A percentile compares a stretch with the other conserved stretches of the same genome.
Evolutionary conservation across 2,797 vertebrate species (phyloP).

Genomic region (Heterohyrax brucei): DNA sequence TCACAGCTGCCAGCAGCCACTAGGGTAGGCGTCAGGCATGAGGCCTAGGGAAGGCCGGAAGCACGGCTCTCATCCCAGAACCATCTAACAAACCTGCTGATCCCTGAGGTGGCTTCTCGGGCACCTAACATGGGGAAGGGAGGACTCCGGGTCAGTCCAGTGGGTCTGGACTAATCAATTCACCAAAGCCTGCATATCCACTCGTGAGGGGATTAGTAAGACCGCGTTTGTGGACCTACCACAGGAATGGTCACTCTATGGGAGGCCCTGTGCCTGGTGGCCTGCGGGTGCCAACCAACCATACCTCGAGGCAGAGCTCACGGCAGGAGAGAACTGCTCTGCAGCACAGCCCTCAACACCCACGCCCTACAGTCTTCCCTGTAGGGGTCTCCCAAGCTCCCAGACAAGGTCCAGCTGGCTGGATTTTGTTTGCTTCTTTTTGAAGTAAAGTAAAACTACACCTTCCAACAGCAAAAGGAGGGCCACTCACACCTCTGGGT

Average conservation of each 20-base stretch:
- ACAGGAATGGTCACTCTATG: neutral
- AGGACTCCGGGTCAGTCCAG: neutral
- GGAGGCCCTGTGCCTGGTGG: neutral
- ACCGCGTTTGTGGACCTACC: neutral
- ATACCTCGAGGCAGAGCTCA: neutral
- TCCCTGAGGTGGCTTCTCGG: neutral
- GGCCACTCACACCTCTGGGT: neutral
- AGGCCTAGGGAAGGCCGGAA: neutral
- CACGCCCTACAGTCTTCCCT: neutral
- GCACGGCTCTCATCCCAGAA: neutral
- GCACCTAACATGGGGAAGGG: neutral
- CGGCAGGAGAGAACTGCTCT: neutral
- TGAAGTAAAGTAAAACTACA: neutral
- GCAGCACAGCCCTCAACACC: neutral
- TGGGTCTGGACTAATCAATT: neutral
- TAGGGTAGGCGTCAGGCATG: neutral
- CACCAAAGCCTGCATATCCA: neutral
- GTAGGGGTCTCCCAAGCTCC: neutral
- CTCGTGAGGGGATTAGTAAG: neutral
- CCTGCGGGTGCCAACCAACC: neutral
- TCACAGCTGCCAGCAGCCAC: neutral
- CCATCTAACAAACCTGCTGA: neutral
- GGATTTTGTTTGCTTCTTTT: neutral
- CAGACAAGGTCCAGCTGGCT: neutral
- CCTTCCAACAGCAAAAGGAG: neutral